Evolutionary conservation across 2,797 vertebrate genomes (phyloP), one percentile per base, ranked within the genome.

Genomic region (Silurus lanzhouensis): DNA sequence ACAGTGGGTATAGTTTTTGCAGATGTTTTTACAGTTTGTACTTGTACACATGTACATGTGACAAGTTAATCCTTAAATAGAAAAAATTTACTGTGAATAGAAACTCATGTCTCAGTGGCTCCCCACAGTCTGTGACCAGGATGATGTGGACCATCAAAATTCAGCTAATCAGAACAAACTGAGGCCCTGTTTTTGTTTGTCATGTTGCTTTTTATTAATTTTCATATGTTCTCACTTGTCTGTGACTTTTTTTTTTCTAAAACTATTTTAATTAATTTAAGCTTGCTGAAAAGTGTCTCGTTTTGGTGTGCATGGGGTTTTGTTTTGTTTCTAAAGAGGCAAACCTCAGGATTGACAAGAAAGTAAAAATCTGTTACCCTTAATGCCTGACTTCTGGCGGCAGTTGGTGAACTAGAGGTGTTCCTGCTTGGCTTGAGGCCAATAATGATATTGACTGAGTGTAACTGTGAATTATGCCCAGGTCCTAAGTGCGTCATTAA

Each of bases 381-480:
- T 7, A 38, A 17, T 31, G 63, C 48, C 48, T 22, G 66, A 22
- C 61, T 48, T 14, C 61, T 66, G 78, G 78, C 61, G 78, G 78
- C 78, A 27, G 44, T 52, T 25, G 38, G 44, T 60, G 81, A 82
- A 61, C 55, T 58, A 25, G 57, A 61, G 70, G 70, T 83, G 67
- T 61, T 83, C 31, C 68, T 72, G 20, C 55, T 72, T 61, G 67
- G 58, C 70, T 72, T 48, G 22, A 74, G 57, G 82, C 82, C 68
- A 74, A 25, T 83, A 83, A 63, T 9, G 71, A 66, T 81, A 66
- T 81, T 52, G 44, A 66, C n/a, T 6, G 60, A 46, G 61, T 52
- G 78, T 52, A 67, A 55, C n/a, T 19, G 61, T 66, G 63, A 81
- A 67, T 81, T 55, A 77, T 77, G 63, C 27, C 63, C 83, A 7